Evolutionary conservation across 2,113 vertebrate species (phyloP).

Genomic region (Mus pahari): DNA sequence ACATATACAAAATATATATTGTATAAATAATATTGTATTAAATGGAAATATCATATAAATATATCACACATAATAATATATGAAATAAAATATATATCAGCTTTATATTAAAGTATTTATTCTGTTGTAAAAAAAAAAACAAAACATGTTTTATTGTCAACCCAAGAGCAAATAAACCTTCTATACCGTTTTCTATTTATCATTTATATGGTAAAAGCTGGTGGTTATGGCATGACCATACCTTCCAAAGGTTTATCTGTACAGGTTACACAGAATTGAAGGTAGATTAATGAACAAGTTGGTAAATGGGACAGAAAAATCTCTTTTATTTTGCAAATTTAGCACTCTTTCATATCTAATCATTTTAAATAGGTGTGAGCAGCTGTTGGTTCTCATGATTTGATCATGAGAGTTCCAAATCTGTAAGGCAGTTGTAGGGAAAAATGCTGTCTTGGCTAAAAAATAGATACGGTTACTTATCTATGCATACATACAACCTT

Average conservation of each 20-base stretch:
- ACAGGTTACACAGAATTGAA: constrained; percentile 32
- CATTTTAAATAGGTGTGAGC: constrained; percentile 46
- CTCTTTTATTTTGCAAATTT: background rate
- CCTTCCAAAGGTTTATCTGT: background rate
- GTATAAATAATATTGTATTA: background rate
- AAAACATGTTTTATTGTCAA: background rate
- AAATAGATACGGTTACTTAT: background rate
- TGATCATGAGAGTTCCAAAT: constrained; percentile 15
- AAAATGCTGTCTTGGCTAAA: background rate
- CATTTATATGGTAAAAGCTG: background rate
- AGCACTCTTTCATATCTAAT: constrained; percentile 19
- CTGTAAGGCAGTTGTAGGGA: constrained; percentile 5
- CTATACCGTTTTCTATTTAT: background rate
- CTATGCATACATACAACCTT: background rate
- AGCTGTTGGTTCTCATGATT: background rate
- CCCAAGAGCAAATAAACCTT: background rate
- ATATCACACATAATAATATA: background rate
- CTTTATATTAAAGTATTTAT: background rate
- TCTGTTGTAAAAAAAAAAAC: too few relatives aligned
- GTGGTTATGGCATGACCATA: background rate
- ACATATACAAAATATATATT: background rate
- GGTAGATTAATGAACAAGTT: background rate
- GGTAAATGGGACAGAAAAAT: background rate
- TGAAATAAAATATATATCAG: background rate
- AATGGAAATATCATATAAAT: background rate